A percentile compares a stretch with the other conserved stretches of the same genome.
These are phyloP conservation scores for Chironomus tentans DNA, from an alignment of 2,888 invertebrate species.

Conservation along the genomic window DNA sequence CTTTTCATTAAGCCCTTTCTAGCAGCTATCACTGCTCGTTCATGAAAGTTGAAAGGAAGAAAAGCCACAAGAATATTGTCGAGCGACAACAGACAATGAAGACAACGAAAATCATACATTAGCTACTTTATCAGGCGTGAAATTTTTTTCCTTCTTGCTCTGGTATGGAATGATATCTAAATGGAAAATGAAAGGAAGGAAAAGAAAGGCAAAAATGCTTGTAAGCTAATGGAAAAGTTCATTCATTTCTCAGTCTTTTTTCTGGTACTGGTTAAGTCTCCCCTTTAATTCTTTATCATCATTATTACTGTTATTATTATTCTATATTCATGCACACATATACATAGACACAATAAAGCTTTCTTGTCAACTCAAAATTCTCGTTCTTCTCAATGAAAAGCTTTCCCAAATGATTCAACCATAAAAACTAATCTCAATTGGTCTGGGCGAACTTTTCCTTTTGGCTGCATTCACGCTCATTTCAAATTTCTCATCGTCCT, in stretches of 20 bases:
- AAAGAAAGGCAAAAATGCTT: not conserved
- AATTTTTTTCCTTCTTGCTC: not conserved
- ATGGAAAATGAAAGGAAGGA: not conserved
- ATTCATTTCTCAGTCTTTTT: not conserved
- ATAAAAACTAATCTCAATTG: conserved; percentile 25
- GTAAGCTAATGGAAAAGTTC: conserved; percentile 5
- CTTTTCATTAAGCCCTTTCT: not conserved
- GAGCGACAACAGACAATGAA: not conserved
- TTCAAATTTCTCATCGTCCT: not conserved
- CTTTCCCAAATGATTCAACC: conserved; percentile 15
- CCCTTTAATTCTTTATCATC: not conserved
- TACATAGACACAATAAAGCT: not conserved
- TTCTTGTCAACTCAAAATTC: not conserved
- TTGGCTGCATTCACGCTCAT: conserved; percentile 2
- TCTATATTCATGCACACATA: not conserved
- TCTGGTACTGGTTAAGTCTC: not conserved
- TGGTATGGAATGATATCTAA: not conserved
- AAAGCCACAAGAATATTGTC: not conserved
- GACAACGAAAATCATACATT: conserved; percentile 6
- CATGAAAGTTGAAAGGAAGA: not conserved
- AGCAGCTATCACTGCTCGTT: not conserved
- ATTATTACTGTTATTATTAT: too few relatives aligned
- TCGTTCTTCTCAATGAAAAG: not conserved
- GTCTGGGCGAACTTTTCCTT: conserved; percentile 18
- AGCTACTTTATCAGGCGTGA: conserved; percentile 18